Evolutionary conservation across 2,888 invertebrate species (phyloP).

Genomic region (Sceliomorpha sp.): DNA sequence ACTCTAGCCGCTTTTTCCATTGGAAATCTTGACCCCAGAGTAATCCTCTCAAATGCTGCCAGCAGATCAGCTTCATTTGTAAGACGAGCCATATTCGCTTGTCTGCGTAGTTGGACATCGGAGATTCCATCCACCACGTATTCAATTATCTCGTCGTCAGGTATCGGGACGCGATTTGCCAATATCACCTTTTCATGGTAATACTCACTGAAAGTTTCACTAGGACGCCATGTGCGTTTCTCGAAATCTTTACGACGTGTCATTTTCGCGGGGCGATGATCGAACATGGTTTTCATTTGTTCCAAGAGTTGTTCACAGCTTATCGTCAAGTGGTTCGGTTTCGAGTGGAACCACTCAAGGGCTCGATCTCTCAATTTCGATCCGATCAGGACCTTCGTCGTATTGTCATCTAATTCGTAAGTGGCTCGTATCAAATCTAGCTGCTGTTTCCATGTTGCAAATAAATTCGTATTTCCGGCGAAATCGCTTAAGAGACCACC

Average conservation of each 20-base stretch:
- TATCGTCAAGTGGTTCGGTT: slow-evolving; percentile 44
- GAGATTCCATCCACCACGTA: slow-evolving; percentile 49
- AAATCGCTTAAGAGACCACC: slow-evolving; percentile 39
- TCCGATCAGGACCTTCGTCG: slow-evolving; percentile 40
- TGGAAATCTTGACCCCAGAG: neutral
- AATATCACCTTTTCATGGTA: slow-evolving; percentile 48
- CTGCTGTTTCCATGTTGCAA: slow-evolving; percentile 40
- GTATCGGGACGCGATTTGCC: slow-evolving; percentile 34
- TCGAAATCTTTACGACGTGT: slow-evolving; percentile 46
- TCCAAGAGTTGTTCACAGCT: slow-evolving; percentile 21
- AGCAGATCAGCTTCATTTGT: slow-evolving; percentile 4
- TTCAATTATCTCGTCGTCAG: slow-evolving; percentile 44
- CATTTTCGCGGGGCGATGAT: slow-evolving; percentile 40
- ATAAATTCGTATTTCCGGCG: slow-evolving; percentile 17
- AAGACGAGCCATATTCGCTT: slow-evolving; percentile 40
- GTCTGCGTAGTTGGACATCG: slow-evolving; percentile 23
- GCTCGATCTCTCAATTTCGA: slow-evolving; percentile 47
- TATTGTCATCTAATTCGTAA: slow-evolving; percentile 35
- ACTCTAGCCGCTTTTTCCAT: neutral
- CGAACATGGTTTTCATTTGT: slow-evolving; percentile 48
- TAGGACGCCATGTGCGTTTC: slow-evolving; percentile 35
- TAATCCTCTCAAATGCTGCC: slow-evolving; percentile 12
- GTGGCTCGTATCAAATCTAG: slow-evolving; percentile 32
- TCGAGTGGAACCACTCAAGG: slow-evolving; percentile 53
- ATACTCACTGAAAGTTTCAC: slow-evolving; percentile 49